phyloP scores from a whole-genome alignment of 2,888 invertebrate genomes.

The Rapana venosa region DNA sequence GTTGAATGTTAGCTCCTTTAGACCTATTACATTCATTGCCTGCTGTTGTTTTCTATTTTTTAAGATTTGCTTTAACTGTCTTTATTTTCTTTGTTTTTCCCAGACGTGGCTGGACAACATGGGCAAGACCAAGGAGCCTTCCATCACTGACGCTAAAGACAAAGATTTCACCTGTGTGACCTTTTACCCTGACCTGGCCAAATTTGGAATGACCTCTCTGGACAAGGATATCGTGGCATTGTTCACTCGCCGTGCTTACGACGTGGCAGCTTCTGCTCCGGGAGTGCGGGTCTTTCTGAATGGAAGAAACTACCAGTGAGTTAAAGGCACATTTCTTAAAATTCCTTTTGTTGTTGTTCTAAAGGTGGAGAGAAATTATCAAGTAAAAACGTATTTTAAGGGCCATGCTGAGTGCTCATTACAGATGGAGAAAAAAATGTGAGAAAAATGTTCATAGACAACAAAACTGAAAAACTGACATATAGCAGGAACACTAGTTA shows the following conservation, averaged over 20 bases:
- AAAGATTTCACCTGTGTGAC: slow-evolving; percentile 84
- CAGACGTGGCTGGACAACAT: slow-evolving; percentile 97
- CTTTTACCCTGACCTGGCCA: slow-evolving; percentile 94
- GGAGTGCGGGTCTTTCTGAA: slow-evolving; percentile 96
- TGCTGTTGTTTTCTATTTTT: too few relatives aligned
- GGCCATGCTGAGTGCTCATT: too few relatives aligned
- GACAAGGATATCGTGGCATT: slow-evolving; percentile 95
- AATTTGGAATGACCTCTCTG: slow-evolving; percentile 95
- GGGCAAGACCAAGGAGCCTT: slow-evolving; percentile 92
- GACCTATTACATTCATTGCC: too few relatives aligned
- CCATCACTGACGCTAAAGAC: slow-evolving; percentile 82
- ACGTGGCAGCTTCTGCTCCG: slow-evolving; percentile 92
- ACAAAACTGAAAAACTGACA: too few relatives aligned
- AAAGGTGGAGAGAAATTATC: too few relatives aligned
- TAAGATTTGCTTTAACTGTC: too few relatives aligned
- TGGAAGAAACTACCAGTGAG: slow-evolving; percentile 86
- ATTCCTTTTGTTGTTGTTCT: too few relatives aligned
- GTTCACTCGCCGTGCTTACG: slow-evolving; percentile 95
- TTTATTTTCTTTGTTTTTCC: neutral
- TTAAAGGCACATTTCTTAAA: slow-evolving; percentile 1
- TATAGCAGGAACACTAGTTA: too few relatives aligned
- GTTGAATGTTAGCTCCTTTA: too few relatives aligned
- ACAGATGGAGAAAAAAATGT: too few relatives aligned
- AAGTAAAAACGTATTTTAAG: too few relatives aligned
- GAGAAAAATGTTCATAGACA: too few relatives aligned